Percentiles rank a stretch among this genome's conserved stretches.
These are phyloP conservation scores for Gephyroberyx darwinii DNA, from an alignment of 2,797 vertebrate genomes.

Conservation along the genomic window DNA sequence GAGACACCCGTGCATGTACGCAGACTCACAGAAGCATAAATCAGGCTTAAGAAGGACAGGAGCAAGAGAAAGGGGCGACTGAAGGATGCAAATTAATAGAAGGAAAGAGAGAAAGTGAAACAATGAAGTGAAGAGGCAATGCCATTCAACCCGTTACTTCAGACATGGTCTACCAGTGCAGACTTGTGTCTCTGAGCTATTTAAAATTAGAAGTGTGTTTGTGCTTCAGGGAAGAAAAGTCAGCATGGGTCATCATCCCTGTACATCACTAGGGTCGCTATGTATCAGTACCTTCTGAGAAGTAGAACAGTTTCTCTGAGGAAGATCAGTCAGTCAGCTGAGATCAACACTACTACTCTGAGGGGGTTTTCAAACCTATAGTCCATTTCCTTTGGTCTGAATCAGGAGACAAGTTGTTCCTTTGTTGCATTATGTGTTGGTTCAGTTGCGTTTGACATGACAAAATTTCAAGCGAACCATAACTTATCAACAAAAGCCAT, in stretches of 20 bases:
- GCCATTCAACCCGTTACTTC: conserved; percentile 34
- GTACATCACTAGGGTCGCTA: conserved; percentile 19
- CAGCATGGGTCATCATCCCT: conserved; percentile 14
- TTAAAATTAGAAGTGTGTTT: conserved; percentile 36
- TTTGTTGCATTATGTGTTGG: background rate
- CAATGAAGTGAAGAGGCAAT: conserved; percentile 36
- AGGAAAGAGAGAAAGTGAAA: conserved; percentile 8
- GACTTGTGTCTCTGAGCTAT: conserved; percentile 33
- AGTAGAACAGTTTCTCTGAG: background rate
- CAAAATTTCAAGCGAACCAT: conserved; percentile 1
- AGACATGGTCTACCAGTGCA: conserved; percentile 9
- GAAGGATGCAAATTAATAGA: conserved; percentile 34
- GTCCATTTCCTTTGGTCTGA: conserved; percentile 30
- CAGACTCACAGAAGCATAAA: too few species aligned
- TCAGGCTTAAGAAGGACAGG: conserved; percentile 22
- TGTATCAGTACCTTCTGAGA: conserved; percentile 17
- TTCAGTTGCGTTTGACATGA: background rate
- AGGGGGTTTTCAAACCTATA: conserved; percentile 11
- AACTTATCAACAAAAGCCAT: conserved; percentile 58
- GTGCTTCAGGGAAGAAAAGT: conserved; percentile 36
- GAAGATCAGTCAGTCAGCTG: background rate
- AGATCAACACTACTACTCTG: conserved; percentile 23
- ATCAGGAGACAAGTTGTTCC: background rate
- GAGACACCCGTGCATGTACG: too few species aligned
- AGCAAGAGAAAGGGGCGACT: conserved; percentile 33